Conservation (phyloP, 1,140 invertebrate genomes). For the Heliconius eleuchia region DNA sequence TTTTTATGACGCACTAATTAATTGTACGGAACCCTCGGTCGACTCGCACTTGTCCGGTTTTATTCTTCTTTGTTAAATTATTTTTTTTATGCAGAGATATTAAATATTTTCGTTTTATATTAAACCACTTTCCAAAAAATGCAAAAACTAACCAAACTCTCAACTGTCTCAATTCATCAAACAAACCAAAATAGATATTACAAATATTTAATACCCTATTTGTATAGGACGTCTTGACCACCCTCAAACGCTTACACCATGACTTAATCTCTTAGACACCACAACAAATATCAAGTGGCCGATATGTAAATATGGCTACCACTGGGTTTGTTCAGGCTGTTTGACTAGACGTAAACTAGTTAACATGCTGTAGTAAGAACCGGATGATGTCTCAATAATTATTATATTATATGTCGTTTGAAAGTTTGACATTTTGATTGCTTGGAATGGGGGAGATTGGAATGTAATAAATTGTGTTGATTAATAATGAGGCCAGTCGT, state of each 20-base stretch:
- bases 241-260: slow-evolving; percentile 18
- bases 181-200: not conserved
- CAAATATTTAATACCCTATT: slow-evolving; percentile 12
- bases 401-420: not conserved
- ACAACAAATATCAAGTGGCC: slow-evolving; percentile 42
- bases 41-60: no score
- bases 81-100: no score
- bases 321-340: slow-evolving; percentile 37
- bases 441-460: no score
- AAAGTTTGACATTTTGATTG: no score
- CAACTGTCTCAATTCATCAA: not conserved
- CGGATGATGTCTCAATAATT: not conserved
- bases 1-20: no score
- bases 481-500: no score
- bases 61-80: no score
- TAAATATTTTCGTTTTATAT: no score
- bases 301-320: slow-evolving; percentile 40
- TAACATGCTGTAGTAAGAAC: not conserved
- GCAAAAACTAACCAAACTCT: no score
- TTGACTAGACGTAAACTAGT: slow-evolving; percentile 15
- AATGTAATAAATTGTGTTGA: no score
- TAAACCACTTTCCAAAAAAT: no score
- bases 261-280: slow-evolving; percentile 30
- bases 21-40: no score
- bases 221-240: slow-evolving; percentile 16